Base-by-base conservation (phyloP, 2,888 invertebrate genomes). In the Drosophila leonis region DNA sequence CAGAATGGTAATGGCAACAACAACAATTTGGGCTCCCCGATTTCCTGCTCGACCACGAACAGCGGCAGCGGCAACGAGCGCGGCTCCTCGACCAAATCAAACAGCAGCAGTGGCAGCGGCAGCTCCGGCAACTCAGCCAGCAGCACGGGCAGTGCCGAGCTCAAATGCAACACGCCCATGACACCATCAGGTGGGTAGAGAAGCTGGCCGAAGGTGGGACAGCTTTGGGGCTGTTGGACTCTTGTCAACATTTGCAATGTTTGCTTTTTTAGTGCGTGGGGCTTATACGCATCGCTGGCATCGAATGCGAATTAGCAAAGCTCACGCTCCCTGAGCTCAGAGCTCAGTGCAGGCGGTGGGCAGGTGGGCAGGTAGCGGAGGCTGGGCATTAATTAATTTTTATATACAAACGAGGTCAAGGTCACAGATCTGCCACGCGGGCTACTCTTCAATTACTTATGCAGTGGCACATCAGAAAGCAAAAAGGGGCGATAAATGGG, bases 161-260 rank as follows among this genome's bases (percentile, higher is more conserved):
- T 91, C 24, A 92, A 92, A 80, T 92, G 92, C 80, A 90, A 88
- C 52, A 92, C 93, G 63, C 93, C 93, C 63, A 91, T 93, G 90
- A 93, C 92, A 76, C 91, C 92, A 78, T 89, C 91, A 90, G 93
- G 93, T 93, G 83, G 52, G 86, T 65, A 20, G 10, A n/a, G 7
- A 12, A 27, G n/a, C 0, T 6, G 33, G 15, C 0, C 5, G 12
- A 6, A 1, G 29, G 29, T 15, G 35, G 24, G 49, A 33, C 15
- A 27, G 20, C n/a, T 6, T 10, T 10, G 12, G 20, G 4, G 24
- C 20, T 18, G 8, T 7, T 20, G 13, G 57, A 42, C 52, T 49
- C 51, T 29, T 69, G 51, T 65, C 37, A 64, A 57, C 67, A 74
- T 83, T 80, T 78, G 73, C 60, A 72, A 54, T 76, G 80, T 56